Base-by-base conservation (phyloP, 2,888 invertebrate genomes). In the Megalurothrips usitatus region DNA sequence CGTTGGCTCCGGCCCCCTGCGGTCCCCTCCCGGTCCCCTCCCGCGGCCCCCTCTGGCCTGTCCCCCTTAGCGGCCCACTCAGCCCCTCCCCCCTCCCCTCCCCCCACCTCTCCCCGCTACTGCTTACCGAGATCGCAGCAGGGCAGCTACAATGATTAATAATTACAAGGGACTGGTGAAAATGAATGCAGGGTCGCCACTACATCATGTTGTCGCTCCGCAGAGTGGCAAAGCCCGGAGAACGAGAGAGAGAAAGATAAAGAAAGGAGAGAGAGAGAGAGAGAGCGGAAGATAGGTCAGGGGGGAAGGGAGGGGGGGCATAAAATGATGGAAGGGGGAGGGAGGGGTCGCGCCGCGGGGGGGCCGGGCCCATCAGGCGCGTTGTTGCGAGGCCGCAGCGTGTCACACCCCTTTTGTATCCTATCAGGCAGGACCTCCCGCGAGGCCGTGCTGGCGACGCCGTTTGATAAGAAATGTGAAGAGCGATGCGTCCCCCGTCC, bases 341-440 rank as follows among this genome's bases (percentile, higher is more conserved):
- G 52, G 10, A 19, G 14, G 52, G 52, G 52, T 12, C 52, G 52
- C 14, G 3, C 14, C 10, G 52, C 2, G 52, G 52, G 14, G 52
- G 52, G 52, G 52, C 52, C 2, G 52, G 52, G 58, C 58, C 19
- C 19, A n/a, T 52, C 14, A 12, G 58, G 58, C 6, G 52, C 52
- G 58, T 43, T 43, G 34, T 43, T 43, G 58, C 58, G 19, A 19
- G 58, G 58, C 19, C 58, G 58, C 19, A 19, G 58, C 58, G 26
- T 26, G 23, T 75, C 68, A 75, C 68, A 75, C 68, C 68, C 68
- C 68, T 75, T 75, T 75, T 75, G 68, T 75, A 75, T 75, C 68
- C 68, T 75, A 75, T 75, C 68, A 75, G 68, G 23, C 26, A 26
- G 23, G 68, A 23, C 68, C 68, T 75, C 68, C 68, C 68, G 68